These are phyloP conservation scores for Piprites chloris DNA, from an alignment of 2,113 vertebrate genomes.

Conservation along the genomic window DNA sequence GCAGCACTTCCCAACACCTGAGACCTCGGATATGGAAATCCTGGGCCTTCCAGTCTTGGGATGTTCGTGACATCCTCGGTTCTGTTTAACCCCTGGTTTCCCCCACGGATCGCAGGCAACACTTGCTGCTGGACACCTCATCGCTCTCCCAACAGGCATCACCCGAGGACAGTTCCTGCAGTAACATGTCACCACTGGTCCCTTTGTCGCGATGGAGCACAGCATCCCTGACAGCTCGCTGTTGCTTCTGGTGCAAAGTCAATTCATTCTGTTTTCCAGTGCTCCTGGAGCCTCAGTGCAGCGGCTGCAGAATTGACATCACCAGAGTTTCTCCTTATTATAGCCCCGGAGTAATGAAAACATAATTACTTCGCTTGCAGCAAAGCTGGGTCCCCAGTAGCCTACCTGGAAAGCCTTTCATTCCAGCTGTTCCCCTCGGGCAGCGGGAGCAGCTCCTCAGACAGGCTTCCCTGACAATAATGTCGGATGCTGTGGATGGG, in stretches of 20 bases:
- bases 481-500: accelerated
- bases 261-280: neutral
- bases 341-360: neutral
- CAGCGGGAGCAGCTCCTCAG: neutral
- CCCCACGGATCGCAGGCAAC: accelerated
- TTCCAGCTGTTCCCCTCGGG: neutral
- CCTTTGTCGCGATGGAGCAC: neutral
- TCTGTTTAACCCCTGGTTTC: neutral
- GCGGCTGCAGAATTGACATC: neutral
- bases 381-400: neutral
- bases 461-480: accelerated
- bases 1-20: neutral
- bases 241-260: neutral
- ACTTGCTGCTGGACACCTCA: neutral
- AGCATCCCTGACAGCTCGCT: neutral
- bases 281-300: neutral
- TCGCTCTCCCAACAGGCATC: neutral
- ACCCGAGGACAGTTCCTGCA: neutral
- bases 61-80: no score
- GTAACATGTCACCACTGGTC: accelerated
- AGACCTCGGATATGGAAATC: neutral
- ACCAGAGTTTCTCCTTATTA: neutral
- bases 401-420: neutral
- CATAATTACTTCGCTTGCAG: neutral
- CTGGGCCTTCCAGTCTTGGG: neutral